Base-by-base conservation (phyloP, 2,797 vertebrate genomes). In the Loris lydekkerianus region DNA sequence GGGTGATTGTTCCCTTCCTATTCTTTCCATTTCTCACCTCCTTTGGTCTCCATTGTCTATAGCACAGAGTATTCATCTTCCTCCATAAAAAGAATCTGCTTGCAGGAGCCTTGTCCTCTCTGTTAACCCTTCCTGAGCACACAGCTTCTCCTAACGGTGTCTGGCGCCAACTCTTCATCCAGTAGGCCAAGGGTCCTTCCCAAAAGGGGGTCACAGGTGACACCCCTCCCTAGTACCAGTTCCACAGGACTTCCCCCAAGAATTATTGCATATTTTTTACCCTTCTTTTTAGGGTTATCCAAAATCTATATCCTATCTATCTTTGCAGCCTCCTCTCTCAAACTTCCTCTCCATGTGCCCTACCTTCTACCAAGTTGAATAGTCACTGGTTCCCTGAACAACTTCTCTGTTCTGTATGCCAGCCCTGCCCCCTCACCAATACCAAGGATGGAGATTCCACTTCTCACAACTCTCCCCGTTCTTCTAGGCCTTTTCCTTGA, bases 1-100 rank as follows among this genome's bases (percentile, higher is more conserved):
- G 20, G 56, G 72, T 92, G 89, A 95, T 60, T 94, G 89, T 85
- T 95, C 72, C 4, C 27, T 81, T 93, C 70, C 83, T 84, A 72
- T 96, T 97, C 94, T 97, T 93, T 73, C 61, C 29, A 46, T 43
- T 88, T 92, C 94, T 97, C 82, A 81, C 89, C 92, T 98, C 89
- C 46, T 93, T 88, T 3, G 27, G 67, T 86, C 86, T 73, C 88
- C 70, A 96, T 97, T 97, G 97, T 97, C 88, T 95, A 83, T 31
- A 73, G 63, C 43, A 49, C 60, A 23, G 46, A 67, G 87, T 83
- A 96, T 96, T 97, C 97, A 96, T 92, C 58, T 81, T 94, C 69
- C 40, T 86, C 92, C 63, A 90, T 81, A 97, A 95, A 94, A 93
- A 72, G 63, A 84, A 84, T 20, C 87, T 17, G 25, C 60, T 86